A percentile compares a stretch with the other conserved stretches of the same genome.
Conservation (phyloP, 2,888 invertebrate genomes). For the Ormyrus labotus region DNA sequence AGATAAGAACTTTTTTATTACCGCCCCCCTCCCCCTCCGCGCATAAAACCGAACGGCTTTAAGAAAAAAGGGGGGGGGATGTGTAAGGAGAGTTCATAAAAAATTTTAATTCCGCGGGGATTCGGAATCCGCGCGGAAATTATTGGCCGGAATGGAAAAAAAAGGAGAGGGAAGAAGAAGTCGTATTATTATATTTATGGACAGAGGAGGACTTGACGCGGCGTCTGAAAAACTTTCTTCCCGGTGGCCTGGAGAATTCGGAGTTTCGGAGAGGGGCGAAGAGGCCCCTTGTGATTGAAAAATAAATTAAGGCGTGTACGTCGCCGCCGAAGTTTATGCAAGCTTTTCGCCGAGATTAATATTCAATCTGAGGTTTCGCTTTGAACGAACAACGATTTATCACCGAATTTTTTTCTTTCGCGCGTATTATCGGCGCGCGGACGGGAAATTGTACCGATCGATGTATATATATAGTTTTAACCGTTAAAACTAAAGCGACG, state of each 20-base stretch:
- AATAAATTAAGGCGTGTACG: neutral
- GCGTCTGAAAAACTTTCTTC: neutral
- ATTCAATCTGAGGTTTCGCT: no score
- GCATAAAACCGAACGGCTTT: no score
- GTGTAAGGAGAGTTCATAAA: slow-evolving; percentile 38
- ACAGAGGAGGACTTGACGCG: neutral
- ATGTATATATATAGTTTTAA: no score
- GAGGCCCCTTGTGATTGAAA: neutral
- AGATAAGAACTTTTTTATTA: slow-evolving; percentile 50
- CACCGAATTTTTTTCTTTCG: no score
- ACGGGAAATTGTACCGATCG: no score
- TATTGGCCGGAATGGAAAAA: slow-evolving; percentile 18
- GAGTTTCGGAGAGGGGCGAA: slow-evolving; percentile 2
- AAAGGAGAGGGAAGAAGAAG: neutral
- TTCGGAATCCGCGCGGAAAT: slow-evolving; percentile 12
- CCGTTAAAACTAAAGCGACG: no score
- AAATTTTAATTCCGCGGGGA: slow-evolving; percentile 48
- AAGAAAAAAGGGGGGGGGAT: neutral
- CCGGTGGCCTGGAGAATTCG: neutral
- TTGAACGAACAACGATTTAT: no score
- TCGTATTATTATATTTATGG: slow-evolving; percentile 17
- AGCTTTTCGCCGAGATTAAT: no score
- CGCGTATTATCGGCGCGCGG: no score
- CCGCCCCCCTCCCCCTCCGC: neutral
- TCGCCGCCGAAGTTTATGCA: no score